Evolutionary conservation across 2,113 vertebrate species (phyloP).

Genomic region (Gallinago jamesoni): DNA sequence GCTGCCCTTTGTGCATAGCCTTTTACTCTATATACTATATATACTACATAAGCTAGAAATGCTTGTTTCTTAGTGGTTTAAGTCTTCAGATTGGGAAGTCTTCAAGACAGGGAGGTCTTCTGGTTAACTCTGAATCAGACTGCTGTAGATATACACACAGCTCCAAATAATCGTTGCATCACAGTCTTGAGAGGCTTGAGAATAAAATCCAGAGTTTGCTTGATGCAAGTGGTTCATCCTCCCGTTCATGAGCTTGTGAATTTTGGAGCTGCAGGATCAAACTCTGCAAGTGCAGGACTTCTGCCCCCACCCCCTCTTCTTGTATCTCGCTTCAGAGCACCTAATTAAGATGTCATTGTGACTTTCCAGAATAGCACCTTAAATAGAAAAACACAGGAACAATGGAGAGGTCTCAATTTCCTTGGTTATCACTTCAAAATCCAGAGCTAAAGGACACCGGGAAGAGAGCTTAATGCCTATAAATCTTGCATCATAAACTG

Average conservation of each 20-base stretch:
- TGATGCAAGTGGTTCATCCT: background rate
- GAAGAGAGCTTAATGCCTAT: background rate
- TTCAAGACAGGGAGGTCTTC: background rate
- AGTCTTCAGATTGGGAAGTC: background rate
- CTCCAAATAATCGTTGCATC: background rate
- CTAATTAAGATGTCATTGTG: background rate
- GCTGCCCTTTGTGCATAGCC: background rate
- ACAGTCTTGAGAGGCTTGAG: accelerated
- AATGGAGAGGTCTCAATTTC: background rate
- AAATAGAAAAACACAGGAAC: background rate
- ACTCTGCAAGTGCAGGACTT: background rate
- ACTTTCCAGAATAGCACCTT: background rate
- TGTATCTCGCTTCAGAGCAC: background rate
- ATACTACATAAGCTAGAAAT: background rate
- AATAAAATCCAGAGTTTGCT: background rate
- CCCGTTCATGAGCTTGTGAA: background rate
- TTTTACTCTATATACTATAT: background rate
- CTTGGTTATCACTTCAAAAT: background rate
- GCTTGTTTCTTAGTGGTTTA: background rate
- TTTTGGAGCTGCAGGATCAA: background rate
- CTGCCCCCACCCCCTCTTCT: background rate
- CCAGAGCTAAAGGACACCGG: background rate
- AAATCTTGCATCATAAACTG: background rate
- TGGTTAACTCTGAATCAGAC: background rate
- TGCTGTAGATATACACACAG: background rate